Conservation (phyloP, 2,888 invertebrate genomes). For the Toxonevra muliebris region DNA sequence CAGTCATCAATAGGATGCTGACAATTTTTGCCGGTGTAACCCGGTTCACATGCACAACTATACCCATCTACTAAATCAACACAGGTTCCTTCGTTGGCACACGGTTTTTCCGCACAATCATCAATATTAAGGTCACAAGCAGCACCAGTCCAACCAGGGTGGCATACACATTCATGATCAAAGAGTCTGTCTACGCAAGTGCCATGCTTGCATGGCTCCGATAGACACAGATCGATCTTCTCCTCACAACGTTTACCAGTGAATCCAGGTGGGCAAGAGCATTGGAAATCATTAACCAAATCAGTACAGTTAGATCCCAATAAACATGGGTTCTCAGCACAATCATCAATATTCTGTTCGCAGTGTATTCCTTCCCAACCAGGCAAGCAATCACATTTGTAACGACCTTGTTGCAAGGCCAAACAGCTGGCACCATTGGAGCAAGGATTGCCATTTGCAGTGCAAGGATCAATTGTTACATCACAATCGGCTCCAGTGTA, state of each 20-base stretch:
- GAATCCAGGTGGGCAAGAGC: conserved; percentile 93
- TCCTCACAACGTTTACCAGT: conserved; percentile 95
- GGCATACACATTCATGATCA: conserved; percentile 87
- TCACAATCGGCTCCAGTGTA: conserved; percentile 94
- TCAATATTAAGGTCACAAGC: conserved; percentile 91
- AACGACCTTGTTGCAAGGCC: conserved; percentile 90
- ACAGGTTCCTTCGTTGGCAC: conserved; percentile 92
- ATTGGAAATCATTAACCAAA: conserved; percentile 91
- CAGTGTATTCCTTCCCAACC: conserved; percentile 98
- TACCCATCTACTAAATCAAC: conserved; percentile 86
- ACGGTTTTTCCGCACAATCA: conserved; percentile 88
- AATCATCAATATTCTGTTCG: conserved; percentile 92
- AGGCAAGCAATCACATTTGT: conserved; percentile 92
- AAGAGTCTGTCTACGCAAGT: conserved; percentile 91
- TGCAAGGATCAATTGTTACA: conserved; percentile 90
- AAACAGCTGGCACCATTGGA: conserved; percentile 89
- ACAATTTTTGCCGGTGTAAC: conserved; percentile 91
- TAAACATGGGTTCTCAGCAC: conserved; percentile 90
- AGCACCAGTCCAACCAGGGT: conserved; percentile 89
- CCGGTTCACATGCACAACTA: conserved; percentile 90
- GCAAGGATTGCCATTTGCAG: conserved; percentile 89
- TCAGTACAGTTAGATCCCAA: conserved; percentile 93
- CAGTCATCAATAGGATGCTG: conserved; percentile 95
- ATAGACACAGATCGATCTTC: conserved; percentile 91
- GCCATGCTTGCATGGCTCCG: conserved; percentile 92